phyloP scores from a whole-genome alignment of 1,140 invertebrate genomes.

The Bombus sibiricus region DNA sequence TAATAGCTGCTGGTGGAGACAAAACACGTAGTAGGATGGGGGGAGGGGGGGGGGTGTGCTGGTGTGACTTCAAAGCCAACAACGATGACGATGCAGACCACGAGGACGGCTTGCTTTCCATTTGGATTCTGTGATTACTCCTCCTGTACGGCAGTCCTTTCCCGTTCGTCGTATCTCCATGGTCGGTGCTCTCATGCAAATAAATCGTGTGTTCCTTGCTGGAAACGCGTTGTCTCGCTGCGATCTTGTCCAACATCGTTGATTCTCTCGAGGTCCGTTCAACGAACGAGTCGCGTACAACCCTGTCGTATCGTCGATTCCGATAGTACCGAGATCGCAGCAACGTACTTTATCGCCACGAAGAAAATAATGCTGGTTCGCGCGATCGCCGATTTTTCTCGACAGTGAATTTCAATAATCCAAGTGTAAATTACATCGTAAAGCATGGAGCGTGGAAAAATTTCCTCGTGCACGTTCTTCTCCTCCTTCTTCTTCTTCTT shows the following conservation, averaged over 20 bases:
- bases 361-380: background rate
- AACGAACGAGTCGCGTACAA: background rate
- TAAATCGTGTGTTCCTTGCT: background rate
- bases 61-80: conserved; percentile 22
- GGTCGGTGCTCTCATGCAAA: conserved; percentile 33
- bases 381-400: background rate
- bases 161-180: conserved; percentile 57
- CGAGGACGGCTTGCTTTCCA: conserved; percentile 64
- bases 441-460: background rate
- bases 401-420: background rate
- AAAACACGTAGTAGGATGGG: conserved; percentile 19
- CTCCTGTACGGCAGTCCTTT: conserved; percentile 63
- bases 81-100: conserved; percentile 18
- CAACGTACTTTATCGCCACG: background rate
- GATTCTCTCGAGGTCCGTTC: background rate
- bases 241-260: background rate
- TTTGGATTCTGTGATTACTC: conserved; percentile 59
- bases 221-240: background rate
- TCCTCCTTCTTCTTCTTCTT: no score
- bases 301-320: background rate
- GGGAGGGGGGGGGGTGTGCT: conserved; percentile 13
- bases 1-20: conserved; percentile 2
- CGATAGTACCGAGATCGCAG: fast-evolving
- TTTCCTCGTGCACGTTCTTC: fast-evolving
- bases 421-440: no score